phyloP scores from a whole-genome alignment of 2,797 vertebrate species.

The Scolopax rusticola region DNA sequence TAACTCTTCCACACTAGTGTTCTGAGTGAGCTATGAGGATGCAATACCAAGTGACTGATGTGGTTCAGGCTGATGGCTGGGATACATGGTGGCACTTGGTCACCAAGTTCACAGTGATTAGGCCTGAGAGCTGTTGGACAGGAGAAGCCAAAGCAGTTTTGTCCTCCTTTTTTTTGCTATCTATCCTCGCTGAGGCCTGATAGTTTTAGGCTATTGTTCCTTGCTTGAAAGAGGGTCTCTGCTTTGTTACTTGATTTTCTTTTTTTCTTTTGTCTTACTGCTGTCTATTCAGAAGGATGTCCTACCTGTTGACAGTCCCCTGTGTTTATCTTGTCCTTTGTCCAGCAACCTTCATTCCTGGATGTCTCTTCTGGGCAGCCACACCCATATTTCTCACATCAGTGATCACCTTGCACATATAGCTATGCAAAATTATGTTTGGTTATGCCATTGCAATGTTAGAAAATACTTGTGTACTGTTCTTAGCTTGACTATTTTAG shows the following conservation, averaged over 20 bases:
- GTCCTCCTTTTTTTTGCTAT: background rate
- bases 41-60: background rate
- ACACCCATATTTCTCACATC: background rate
- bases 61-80: background rate
- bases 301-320: background rate
- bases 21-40: background rate
- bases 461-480: background rate
- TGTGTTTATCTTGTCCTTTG: background rate
- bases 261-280: background rate
- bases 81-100: background rate
- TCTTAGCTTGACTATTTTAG: background rate
- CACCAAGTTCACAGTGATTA: background rate
- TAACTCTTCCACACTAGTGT: background rate
- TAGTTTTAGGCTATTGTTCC: background rate
- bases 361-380: background rate
- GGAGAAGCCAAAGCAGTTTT: background rate
- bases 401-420: background rate
- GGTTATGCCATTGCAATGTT: background rate
- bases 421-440: background rate
- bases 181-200: background rate
- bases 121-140: background rate
- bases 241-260: background rate
- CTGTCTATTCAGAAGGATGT: background rate
- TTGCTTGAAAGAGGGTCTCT: background rate
- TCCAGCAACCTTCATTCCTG: background rate